Percentiles rank a stretch among this genome's conserved stretches.
Evolutionary conservation across 2,888 invertebrate genomes (phyloP).

Genomic region (Pimpla rufipes): DNA sequence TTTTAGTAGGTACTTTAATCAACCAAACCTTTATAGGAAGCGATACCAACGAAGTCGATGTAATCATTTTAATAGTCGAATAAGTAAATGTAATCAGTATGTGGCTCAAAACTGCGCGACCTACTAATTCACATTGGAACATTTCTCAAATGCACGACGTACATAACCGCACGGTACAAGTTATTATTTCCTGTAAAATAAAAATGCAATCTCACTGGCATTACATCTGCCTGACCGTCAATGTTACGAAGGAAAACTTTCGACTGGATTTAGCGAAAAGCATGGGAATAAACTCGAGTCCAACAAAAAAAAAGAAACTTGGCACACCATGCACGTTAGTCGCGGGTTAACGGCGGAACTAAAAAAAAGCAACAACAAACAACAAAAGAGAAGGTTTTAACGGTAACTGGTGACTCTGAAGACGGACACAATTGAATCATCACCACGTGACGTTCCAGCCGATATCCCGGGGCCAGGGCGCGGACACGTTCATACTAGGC

Average conservation of each 20-base stretch:
- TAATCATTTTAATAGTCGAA: background rate
- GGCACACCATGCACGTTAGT: conserved; percentile 58
- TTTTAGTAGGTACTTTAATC: too few relatives aligned
- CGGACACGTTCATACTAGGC: conserved; percentile 79
- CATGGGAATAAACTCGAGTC: conserved; percentile 27
- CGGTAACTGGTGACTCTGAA: conserved; percentile 45
- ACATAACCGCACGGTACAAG: conserved; percentile 17
- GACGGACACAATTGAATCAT: conserved; percentile 61
- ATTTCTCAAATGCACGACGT: conserved; percentile 4
- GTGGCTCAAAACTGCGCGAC: background rate
- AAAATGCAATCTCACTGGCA: conserved; percentile 42
- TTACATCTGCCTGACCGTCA: background rate
- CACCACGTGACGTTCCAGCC: conserved; percentile 78
- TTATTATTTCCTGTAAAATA: conserved; percentile 18
- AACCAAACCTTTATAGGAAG: too few relatives aligned
- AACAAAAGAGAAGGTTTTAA: conserved; percentile 59
- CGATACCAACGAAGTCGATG: too few relatives aligned
- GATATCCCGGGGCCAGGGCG: conserved; percentile 78
- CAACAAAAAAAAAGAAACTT: conserved; percentile 39
- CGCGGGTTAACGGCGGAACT: conserved; percentile 60
- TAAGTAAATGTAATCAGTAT: background rate
- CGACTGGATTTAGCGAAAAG: background rate
- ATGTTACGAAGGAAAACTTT: background rate
- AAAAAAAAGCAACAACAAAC: conserved; percentile 46
- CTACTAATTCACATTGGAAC: background rate